These are phyloP conservation scores for Ariopsis seemanni DNA, from an alignment of 2,113 vertebrate species.

Conservation along the genomic window DNA sequence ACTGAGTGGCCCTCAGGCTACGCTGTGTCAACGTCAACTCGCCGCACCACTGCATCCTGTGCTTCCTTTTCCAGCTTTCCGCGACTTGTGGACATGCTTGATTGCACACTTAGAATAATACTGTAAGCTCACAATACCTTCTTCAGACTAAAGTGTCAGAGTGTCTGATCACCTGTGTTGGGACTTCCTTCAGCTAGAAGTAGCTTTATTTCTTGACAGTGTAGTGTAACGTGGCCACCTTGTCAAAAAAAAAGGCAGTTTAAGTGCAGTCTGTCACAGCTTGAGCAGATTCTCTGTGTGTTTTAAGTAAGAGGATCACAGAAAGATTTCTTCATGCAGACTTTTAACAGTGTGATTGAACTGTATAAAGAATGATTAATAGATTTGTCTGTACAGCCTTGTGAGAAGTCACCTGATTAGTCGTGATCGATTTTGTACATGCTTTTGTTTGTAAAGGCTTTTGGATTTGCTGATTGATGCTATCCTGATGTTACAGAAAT, in stretches of 20 bases:
- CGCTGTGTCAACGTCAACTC: slow-evolving; percentile 12
- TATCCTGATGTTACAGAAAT: neutral
- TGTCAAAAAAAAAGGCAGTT: neutral
- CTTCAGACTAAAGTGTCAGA: slow-evolving; percentile 6
- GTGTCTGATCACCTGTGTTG: slow-evolving; percentile 25
- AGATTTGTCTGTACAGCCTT: neutral
- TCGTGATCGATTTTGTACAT: neutral
- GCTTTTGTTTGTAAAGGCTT: neutral
- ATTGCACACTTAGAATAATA: neutral
- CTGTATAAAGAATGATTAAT: neutral
- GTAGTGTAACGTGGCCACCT: neutral
- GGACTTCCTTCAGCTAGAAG: neutral
- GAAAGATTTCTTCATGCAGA: neutral
- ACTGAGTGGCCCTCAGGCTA: slow-evolving; percentile 8
- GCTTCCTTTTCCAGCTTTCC: neutral
- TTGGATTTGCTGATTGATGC: neutral
- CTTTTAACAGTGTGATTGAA: neutral
- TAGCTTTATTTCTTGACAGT: neutral
- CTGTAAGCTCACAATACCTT: slow-evolving; percentile 14
- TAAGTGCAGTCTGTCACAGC: neutral
- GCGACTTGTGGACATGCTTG: slow-evolving; percentile 1
- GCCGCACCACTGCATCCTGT: neutral
- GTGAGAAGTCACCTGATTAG: neutral
- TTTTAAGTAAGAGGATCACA: neutral
- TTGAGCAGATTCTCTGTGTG: neutral